Base-by-base conservation (phyloP, 2,888 invertebrate species). In the Drosophila yooni region DNA sequence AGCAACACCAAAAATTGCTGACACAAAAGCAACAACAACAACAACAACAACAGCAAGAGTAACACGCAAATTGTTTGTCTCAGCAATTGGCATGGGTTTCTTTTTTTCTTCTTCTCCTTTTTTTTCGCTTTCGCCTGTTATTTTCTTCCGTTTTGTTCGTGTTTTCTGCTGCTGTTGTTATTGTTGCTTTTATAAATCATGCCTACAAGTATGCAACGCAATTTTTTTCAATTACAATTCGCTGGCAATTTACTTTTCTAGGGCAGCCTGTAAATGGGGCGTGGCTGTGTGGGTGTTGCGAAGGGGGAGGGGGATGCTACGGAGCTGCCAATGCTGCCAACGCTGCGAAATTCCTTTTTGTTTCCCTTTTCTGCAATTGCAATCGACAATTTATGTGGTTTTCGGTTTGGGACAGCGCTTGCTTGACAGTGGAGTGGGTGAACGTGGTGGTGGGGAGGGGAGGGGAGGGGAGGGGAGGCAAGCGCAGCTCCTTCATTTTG, bases 51-150 rank as follows among this genome's bases (percentile, higher is more conserved):
- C 34, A 67, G 33, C 48, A 63, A 57, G 43, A 54, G 51, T 61
- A 64, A 33, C 62, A 71, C 33, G 43, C 56, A 74, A 83, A 81
- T 76, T 81, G 82, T 81, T 76, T 83, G 82, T 67, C 76, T 81
- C 83, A 83, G 83, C 82, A 83, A 81, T 83, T 78, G 82, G 74
- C 65, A 64, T 72, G 64, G 67, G 52, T 73, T 50, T 68, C 33
- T 60, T 50, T 38, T 31, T 18, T 67, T 40, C 13, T 48, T 43
- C 18, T 60, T 57, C 18, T 34, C 21, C 21, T 21, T 21, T n/a
- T 29, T 15, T 51, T 27, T 33, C 33, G 27, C 50, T 27, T 21
- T 29, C 29, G 18, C 2, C 13, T 51, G 46, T 46, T 6, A 34
- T 11, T 8, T 43, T 15, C 18, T 25, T 51, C 27, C 25, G 2